Base-by-base conservation (phyloP, 2,888 invertebrate species). In the Drosophila antonietae region DNA sequence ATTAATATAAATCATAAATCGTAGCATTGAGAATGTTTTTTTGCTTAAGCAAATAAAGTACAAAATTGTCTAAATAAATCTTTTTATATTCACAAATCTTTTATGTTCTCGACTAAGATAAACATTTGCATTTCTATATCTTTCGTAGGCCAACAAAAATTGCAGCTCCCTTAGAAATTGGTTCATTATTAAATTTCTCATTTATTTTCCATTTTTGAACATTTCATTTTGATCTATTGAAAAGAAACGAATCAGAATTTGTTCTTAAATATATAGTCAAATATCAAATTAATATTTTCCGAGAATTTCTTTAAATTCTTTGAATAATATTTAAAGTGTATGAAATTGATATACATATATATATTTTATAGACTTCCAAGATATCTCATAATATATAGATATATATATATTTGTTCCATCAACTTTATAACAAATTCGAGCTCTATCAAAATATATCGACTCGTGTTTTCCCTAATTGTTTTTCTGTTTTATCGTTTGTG, bases 401-500 rank as follows among this genome's bases (percentile, higher is more conserved):
- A 20, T 35, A 35, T 52, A 52, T 12, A 31, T n/a, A 18, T 33
- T 18, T 52, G 28, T 20, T 52, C 35, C 20, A 20, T 37, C 20
- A 15, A 52, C 15, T 52, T 35, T 12, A 12, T 8, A n/a, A 15
- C n/a, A 12, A 49, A 49, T 31, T 49, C 10, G 31, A 31, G 9
- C 49, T 49, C n/a, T n/a, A 49, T 33, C 33, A 51, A 33, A 35
- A 51, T 51, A 35, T 51, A 51, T 35, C 35, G 35, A 35, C 33
- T 33, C 33, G 35, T 49, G 20, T 49, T 53, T 53, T 44, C 46
- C 47, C 20, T 53, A 59, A 31, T 64, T 46, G 23, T 52, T 28
- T 49, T 43, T 43, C 53, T 68, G 28, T 58, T 72, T 53, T 72
- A 65, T 72, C 56, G 53, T 33, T 39, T 60, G 62, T 72, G 80